These are phyloP conservation scores for Deroptyus accipitrinus DNA, from an alignment of 2,113 vertebrate genomes.

Conservation along the genomic window DNA sequence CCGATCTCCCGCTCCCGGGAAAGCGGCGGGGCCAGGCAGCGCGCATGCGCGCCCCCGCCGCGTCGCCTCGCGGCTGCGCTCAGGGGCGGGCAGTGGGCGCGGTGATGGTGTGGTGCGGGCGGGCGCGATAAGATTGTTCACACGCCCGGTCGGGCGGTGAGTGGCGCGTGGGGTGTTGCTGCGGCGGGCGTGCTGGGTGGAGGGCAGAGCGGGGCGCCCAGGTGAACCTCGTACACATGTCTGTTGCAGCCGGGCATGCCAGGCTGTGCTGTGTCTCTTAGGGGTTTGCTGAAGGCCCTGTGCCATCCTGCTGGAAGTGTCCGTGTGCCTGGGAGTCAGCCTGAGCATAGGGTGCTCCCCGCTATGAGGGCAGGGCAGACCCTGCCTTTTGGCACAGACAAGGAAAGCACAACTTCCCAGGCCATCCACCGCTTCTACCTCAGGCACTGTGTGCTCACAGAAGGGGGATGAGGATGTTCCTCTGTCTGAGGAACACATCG, in stretches of 20 bases:
- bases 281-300: accelerated
- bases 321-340: background rate
- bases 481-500: accelerated
- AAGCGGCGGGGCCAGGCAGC: background rate
- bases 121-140: background rate
- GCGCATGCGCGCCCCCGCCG: background rate
- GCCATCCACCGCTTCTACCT: accelerated
- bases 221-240: accelerated
- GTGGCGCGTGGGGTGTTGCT: accelerated
- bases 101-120: accelerated
- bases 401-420: accelerated
- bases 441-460: background rate
- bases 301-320: accelerated
- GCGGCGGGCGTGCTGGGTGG: accelerated
- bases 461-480: no score
- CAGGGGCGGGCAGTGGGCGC: accelerated
- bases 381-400: accelerated
- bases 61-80: background rate
- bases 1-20: background rate
- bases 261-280: accelerated
- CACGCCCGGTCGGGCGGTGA: accelerated
- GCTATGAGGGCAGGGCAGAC: accelerated
- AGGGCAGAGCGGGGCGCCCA: accelerated
- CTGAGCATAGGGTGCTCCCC: accelerated
- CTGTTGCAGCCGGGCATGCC: accelerated